These are phyloP conservation scores for Stomatorhinus walkeri DNA, from an alignment of 2,797 vertebrate genomes.

Conservation along the genomic window DNA sequence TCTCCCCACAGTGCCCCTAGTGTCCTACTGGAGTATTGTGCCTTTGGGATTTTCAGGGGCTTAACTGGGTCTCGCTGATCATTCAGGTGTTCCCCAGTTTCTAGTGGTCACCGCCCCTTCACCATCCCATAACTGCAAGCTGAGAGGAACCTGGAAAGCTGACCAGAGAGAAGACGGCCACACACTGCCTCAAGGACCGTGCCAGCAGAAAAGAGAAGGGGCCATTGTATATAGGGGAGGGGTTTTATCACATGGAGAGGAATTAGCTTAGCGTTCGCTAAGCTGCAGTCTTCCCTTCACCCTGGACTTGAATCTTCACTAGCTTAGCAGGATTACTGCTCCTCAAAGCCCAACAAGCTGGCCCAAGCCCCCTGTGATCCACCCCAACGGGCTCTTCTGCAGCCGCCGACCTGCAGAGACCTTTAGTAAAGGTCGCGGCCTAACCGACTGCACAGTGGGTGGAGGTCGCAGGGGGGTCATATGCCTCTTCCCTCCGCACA, in stretches of 20 bases:
- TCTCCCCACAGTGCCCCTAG: not conserved
- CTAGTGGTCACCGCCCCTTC: not conserved
- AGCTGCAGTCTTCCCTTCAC: conserved; percentile 37
- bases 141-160: not conserved
- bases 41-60: conserved; percentile 13
- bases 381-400: not conserved
- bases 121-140: not conserved
- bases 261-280: conserved; percentile 43
- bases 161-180: conserved; percentile 9
- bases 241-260: conserved; percentile 58
- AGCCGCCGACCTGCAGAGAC: not conserved
- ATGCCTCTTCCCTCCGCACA: not conserved
- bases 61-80: conserved; percentile 37
- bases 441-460: not conserved
- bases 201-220: conserved; percentile 24
- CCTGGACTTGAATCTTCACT: conserved; percentile 39
- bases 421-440: not conserved
- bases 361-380: not conserved
- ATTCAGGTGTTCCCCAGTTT: not conserved
- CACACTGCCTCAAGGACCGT: conserved; percentile 24
- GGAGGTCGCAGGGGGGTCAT: not conserved
- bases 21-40: not conserved
- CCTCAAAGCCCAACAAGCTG: not conserved
- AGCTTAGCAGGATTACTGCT: conserved; percentile 10
- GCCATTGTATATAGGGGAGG: conserved; percentile 26